Conservation (phyloP, 2,797 vertebrate species). For the Salarias fasciatus region DNA sequence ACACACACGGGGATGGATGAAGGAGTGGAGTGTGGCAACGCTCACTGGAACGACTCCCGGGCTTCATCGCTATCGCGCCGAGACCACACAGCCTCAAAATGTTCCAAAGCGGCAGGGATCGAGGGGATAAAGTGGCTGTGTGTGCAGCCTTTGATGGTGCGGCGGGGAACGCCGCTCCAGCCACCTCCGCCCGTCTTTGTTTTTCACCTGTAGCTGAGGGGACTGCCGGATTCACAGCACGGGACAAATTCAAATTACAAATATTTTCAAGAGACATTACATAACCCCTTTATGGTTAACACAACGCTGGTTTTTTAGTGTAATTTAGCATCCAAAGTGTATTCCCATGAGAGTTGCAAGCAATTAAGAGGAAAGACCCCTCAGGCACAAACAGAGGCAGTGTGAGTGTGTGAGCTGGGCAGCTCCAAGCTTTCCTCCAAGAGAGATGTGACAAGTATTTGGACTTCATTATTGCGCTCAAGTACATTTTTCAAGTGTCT, state of each 20-base stretch:
- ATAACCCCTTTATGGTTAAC: constrained; percentile 17
- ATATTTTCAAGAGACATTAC: constrained; percentile 28
- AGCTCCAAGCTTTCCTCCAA: too few relatives aligned
- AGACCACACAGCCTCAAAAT: constrained; percentile 61
- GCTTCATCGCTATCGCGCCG: constrained; percentile 37
- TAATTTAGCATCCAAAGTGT: constrained; percentile 49
- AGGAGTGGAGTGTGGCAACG: constrained; percentile 44
- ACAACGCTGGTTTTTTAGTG: constrained; percentile 40
- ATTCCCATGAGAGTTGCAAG: constrained; percentile 47
- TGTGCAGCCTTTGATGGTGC: constrained; percentile 40
- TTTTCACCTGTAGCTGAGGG: constrained; percentile 38
- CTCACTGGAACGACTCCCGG: constrained; percentile 59
- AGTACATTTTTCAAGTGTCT: too few relatives aligned
- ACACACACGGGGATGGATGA: constrained; percentile 43
- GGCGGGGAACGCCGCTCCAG: constrained; percentile 28
- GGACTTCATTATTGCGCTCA: too few relatives aligned
- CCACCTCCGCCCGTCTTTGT: constrained; percentile 3
- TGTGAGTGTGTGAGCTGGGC: too few relatives aligned
- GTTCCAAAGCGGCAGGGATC: constrained; percentile 52
- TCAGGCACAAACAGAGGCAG: constrained; percentile 51
- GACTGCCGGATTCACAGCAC: constrained; percentile 21
- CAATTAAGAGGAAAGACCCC: constrained; percentile 53
- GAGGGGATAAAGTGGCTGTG: constrained; percentile 28
- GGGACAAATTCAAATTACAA: too few relatives aligned
- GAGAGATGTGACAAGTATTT: too few relatives aligned